A percentile compares a stretch with the other conserved stretches of the same genome.
phyloP scores from a whole-genome alignment of 1,140 invertebrate genomes.

The Drosophila kohkoa region DNA sequence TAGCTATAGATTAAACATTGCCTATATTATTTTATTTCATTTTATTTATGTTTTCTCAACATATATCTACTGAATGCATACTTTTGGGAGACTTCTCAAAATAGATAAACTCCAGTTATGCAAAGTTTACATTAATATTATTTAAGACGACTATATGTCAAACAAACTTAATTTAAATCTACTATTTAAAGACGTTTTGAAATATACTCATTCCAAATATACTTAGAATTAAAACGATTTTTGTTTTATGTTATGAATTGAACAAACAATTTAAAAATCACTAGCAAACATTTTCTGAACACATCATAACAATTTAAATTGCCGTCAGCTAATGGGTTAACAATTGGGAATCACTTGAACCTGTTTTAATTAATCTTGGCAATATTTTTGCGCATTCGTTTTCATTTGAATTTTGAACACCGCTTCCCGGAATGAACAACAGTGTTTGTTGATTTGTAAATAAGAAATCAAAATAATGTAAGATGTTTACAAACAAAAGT shows the following conservation, averaged over 20 bases:
- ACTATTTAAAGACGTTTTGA: too few relatives aligned
- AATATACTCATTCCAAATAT: too few relatives aligned
- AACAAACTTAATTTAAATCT: too few relatives aligned
- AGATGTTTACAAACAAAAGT: conserved; percentile 50
- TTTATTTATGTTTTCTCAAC: not conserved
- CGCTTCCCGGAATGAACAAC: conserved; percentile 33
- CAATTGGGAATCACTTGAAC: conserved; percentile 18
- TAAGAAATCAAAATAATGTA: conserved; percentile 38
- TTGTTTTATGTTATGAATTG: too few relatives aligned
- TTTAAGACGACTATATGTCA: too few relatives aligned
- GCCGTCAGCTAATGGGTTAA: conserved; percentile 8
- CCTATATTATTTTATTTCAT: not conserved
- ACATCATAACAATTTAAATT: not conserved
- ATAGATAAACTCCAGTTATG: not conserved
- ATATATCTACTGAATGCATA: conserved; percentile 7
- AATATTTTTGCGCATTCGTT: conserved; percentile 38
- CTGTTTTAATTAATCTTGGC: conserved; percentile 22
- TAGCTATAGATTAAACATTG: not conserved
- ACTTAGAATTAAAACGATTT: too few relatives aligned
- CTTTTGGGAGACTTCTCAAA: not conserved
- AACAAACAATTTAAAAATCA: not conserved
- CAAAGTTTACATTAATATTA: too few relatives aligned
- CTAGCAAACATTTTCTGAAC: not conserved
- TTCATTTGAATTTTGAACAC: conserved; percentile 13
- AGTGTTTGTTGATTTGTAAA: conserved; percentile 39